Conservation (phyloP, 1,140 invertebrate genomes). For the Nylanderia fulva region DNA sequence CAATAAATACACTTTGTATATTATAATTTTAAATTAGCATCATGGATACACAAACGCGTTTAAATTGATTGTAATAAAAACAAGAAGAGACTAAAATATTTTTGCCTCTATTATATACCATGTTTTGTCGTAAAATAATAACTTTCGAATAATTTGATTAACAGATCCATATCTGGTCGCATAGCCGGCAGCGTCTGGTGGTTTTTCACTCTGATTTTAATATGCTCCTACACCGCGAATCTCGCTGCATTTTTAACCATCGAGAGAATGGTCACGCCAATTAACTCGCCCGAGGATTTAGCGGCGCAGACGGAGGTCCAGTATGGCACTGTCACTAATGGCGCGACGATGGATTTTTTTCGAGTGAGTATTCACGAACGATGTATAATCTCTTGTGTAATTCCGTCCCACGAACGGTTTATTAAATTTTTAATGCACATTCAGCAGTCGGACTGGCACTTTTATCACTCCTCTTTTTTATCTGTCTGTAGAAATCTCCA, state of each 20-base stretch:
- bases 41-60: neutral
- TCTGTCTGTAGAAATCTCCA: slow-evolving; percentile 91
- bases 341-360: slow-evolving; percentile 97
- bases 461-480: neutral
- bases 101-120: too few species aligned
- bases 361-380: slow-evolving; percentile 87
- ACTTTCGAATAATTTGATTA: neutral
- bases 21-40: neutral
- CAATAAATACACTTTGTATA: neutral
- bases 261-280: slow-evolving; percentile 97
- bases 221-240: slow-evolving; percentile 99
- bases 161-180: slow-evolving; percentile 95
- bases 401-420: neutral
- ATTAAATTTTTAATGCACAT: slow-evolving; percentile 18
- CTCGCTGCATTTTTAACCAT: slow-evolving; percentile 98
- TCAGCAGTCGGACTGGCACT: too few species aligned
- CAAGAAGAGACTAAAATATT: too few species aligned
- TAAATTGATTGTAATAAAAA: too few species aligned
- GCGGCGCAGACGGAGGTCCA: slow-evolving; percentile 98
- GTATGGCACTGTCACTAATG: slow-evolving; percentile 94
- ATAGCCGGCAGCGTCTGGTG: slow-evolving; percentile 99
- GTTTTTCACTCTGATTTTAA: slow-evolving; percentile 99
- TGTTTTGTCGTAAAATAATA: neutral
- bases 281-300: slow-evolving; percentile 97
- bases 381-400: neutral